Base-by-base conservation (phyloP, 2,113 vertebrate species). In the Sturnus vulgaris region DNA sequence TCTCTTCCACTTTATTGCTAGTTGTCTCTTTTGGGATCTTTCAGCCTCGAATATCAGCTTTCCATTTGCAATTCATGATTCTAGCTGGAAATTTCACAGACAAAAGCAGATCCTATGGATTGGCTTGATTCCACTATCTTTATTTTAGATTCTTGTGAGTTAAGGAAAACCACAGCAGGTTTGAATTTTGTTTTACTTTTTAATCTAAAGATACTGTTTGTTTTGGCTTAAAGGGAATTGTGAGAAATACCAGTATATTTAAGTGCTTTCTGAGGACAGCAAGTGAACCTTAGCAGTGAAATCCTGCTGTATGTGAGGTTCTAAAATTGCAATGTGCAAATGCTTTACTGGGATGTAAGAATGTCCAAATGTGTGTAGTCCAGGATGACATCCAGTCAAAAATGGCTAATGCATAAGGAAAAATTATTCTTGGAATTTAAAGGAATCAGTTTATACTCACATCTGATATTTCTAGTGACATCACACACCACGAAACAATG, bases 131-230 rank as follows among this genome's bases (percentile, higher is more conserved):
- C 84, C 56, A 60, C 55, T 35, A 15, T 42, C 50, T 42, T 72
- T 76, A 31, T 69, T 93, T 89, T 53, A 80, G 78, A 50, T 89
- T 79, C 28, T 75, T 52, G 31, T 60, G 42, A 82, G 37, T 53
- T 84, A 85, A 79, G 42, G 37, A n/a, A 87, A 93, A 76, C 28
- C 66, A 85, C 59, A 76, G 49, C 35, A 82, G 80, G 65, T 83
- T 81, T 86, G 60, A 84, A 56, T 94, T 90, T 69, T 95, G 71
- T 88, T 92, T 92, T 82, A 28, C 37, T 88, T 91, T 91, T 93
- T 50, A 82, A 82, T 91, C 83, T 95, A 76, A 65, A 90, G 75
- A 87, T 42, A 60, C 23, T 86, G 56, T 87, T 95, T 90, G 55
- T 66, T 91, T 95, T 95, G 90, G 73, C 87, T 89, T 68, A 57